These are phyloP conservation scores for Mormoops blainvillei DNA, from an alignment of 2,113 vertebrate species.

Conservation along the genomic window DNA sequence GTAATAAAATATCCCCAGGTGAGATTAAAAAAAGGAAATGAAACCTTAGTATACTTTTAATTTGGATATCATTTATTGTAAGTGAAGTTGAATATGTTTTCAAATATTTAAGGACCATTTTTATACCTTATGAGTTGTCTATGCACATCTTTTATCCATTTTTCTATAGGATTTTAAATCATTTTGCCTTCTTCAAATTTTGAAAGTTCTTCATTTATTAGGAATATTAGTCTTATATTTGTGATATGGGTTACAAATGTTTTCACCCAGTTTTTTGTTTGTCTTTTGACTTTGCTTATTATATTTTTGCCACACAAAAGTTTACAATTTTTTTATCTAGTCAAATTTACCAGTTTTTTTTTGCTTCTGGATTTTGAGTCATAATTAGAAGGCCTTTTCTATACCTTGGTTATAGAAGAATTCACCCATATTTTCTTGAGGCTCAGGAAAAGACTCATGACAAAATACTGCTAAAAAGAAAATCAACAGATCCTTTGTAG, in stretches of 20 bases:
- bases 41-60: not conserved
- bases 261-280: not conserved
- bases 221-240: not conserved
- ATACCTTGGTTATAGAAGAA: not conserved
- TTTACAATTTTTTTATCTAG: not conserved
- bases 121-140: not conserved
- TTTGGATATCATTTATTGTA: not conserved
- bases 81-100: not conserved
- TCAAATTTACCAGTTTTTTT: not conserved
- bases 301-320: not conserved
- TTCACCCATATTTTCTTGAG: not conserved
- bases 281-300: not conserved
- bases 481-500: not conserved
- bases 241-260: not conserved
- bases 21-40: not conserved
- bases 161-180: not conserved
- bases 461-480: not conserved
- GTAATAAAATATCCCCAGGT: too few species aligned
- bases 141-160: not conserved
- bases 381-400: not conserved
- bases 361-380: not conserved
- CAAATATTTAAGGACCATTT: not conserved
- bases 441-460: not conserved
- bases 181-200: not conserved
- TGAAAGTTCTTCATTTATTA: not conserved